Evolutionary conservation across 2,888 invertebrate species (phyloP), one percentile per base, ranked within the genome.

Genomic region (Craniophora ligustri): DNA sequence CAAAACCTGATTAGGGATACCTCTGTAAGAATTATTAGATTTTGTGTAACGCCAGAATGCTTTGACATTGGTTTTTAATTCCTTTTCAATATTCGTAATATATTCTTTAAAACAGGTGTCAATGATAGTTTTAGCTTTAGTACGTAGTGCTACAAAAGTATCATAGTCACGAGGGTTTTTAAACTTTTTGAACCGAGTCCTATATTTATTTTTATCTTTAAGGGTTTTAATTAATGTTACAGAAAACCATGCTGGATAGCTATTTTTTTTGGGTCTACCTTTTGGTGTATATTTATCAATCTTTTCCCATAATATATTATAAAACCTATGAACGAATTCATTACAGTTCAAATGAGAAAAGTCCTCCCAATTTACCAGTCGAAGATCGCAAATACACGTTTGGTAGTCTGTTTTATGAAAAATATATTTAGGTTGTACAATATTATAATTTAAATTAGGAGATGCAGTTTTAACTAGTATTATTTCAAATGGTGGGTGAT

Each of bases 271-370:
- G n/a, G 23, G 31, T 21, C 31, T 47, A 2, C 5, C 30, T 14
- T 47, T 47, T 2, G 46, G 46, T 19, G 46, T 47, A 14, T 47
- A 13, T 39, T 47, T 47, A n/a, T 47, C 47, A 15, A 47, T 47
- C 1, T 15, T 15, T 21, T 45, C 34, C 19, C 26, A 26, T 14
- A 45, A 35, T 10, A 45, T 44, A 26, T 44, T 44, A 26, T 44
- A 16, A 7, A 35, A 45, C 15, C 8, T 21, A 11, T 32, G 32
- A 18, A 42, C 42, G n/a, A 32, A 34, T 0, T 42, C 42, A 42
- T 42, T 42, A 23, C 42, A 42, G 3, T 18, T 14, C 11, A 42
- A 23, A 32, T n/a, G 3, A 23, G 2, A 13, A 16, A 10, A 39
- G 2, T 39, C n/a, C 8, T 15, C 5, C 39, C 39, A 39, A 4